Conservation (phyloP, 1,140 invertebrate genomes). For the Eupristina koningsbergeri region DNA sequence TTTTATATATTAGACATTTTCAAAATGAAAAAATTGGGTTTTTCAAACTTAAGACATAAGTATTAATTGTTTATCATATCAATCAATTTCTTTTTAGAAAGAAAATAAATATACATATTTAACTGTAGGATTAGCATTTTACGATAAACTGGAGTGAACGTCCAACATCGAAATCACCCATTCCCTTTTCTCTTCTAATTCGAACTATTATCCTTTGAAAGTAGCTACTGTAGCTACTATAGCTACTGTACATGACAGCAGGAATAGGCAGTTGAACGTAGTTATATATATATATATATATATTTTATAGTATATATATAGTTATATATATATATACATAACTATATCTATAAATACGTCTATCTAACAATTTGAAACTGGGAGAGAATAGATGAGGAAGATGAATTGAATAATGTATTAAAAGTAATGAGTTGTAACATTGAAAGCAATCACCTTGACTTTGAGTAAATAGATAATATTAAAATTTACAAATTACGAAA, state of each 20-base stretch:
- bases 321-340: too few species aligned
- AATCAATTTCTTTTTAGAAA: not conserved
- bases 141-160: not conserved
- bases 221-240: not conserved
- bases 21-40: too few species aligned
- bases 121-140: not conserved
- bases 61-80: not conserved
- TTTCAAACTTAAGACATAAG: not conserved
- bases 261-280: not conserved
- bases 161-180: not conserved
- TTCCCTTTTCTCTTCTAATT: constrained; percentile 24
- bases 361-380: too few species aligned
- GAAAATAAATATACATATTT: not conserved
- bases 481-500: too few species aligned
- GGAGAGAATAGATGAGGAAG: not conserved
- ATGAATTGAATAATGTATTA: not conserved
- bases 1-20: too few species aligned
- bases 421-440: too few species aligned
- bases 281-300: too few species aligned
- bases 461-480: too few species aligned
- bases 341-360: too few species aligned
- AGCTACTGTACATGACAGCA: not conserved
- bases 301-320: too few species aligned
- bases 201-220: constrained; percentile 30
- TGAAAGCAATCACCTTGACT: too few species aligned